phyloP scores from a whole-genome alignment of 2,797 vertebrate genomes.

The Microctenopoma stevenorrisi region DNA sequence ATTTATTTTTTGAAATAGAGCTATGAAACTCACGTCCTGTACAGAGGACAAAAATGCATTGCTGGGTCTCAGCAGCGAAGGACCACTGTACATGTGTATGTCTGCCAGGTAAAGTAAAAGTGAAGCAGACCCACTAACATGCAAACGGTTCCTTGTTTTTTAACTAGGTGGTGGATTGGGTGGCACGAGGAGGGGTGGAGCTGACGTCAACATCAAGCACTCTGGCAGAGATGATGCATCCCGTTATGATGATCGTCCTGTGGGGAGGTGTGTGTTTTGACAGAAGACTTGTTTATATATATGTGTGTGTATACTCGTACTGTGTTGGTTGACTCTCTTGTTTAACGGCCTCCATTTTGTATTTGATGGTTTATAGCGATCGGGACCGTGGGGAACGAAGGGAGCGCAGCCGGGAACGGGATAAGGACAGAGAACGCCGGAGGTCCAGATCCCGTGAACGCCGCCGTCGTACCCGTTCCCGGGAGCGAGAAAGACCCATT shows the following conservation, averaged over 20 bases:
- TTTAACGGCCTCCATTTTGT: background rate
- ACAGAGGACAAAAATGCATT: too few relatives aligned
- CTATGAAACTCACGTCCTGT: too few relatives aligned
- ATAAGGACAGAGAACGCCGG: slow-evolving; percentile 87
- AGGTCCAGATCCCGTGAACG: slow-evolving; percentile 86
- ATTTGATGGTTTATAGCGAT: slow-evolving; percentile 41
- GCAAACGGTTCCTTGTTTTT: background rate
- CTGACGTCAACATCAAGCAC: slow-evolving; percentile 94
- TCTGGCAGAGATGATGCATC: slow-evolving; percentile 91
- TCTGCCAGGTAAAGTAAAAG: too few relatives aligned
- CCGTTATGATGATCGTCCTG: slow-evolving; percentile 83
- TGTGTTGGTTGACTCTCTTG: background rate
- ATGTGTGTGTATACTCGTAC: too few relatives aligned
- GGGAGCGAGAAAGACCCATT: slow-evolving; percentile 47
- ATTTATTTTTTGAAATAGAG: too few relatives aligned
- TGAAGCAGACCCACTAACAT: too few relatives aligned
- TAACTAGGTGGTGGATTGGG: slow-evolving; percentile 83
- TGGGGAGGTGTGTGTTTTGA: slow-evolving; percentile 78
- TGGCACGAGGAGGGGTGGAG: slow-evolving; percentile 88
- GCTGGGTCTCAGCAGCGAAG: too few relatives aligned
- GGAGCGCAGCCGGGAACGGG: slow-evolving; percentile 88
- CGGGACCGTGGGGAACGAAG: slow-evolving; percentile 85
- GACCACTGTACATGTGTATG: too few relatives aligned
- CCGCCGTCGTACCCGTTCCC: slow-evolving; percentile 79
- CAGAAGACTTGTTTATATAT: fast-evolving